These are phyloP conservation scores for Acestrorhynchus altus DNA, from an alignment of 2,797 vertebrate species.

Conservation along the genomic window DNA sequence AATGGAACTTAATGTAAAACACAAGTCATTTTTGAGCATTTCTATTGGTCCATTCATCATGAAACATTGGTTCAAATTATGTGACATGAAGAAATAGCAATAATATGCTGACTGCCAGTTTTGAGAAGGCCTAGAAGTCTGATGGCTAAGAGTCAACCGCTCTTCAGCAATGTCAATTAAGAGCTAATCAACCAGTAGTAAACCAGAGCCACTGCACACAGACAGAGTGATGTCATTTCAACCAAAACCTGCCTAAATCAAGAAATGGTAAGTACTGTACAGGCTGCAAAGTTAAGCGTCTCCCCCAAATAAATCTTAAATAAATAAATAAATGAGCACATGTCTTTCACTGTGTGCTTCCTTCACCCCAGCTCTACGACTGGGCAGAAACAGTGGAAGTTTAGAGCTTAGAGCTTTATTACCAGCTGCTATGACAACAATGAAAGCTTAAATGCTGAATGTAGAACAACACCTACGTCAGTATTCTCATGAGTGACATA, in stretches of 20 bases:
- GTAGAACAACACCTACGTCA: neutral
- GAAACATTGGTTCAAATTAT: too few species aligned
- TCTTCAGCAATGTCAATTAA: neutral
- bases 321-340: constrained; percentile 83
- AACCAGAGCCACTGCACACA: constrained; percentile 4
- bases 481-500: constrained; percentile 7
- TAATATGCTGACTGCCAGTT: neutral
- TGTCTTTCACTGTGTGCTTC: constrained; percentile 69
- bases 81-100: neutral
- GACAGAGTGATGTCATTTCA: constrained; percentile 62
- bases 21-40: too few species aligned
- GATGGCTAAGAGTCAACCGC: neutral
- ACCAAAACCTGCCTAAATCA: constrained; percentile 60
- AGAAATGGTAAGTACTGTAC: constrained; percentile 74
- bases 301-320: constrained; percentile 75
- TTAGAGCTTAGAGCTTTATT: constrained; percentile 1
- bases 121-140: neutral
- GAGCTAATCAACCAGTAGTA: neutral
- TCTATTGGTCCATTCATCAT: too few species aligned
- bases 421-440: constrained; percentile 16
- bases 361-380: constrained; percentile 42
- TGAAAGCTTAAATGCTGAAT: constrained; percentile 7
- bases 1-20: too few species aligned
- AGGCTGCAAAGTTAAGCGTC: constrained; percentile 68
- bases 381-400: constrained; percentile 41